phyloP scores from a whole-genome alignment of 53 echinoderm and acorn worm genomes.

The Henricia sp. region DNA sequence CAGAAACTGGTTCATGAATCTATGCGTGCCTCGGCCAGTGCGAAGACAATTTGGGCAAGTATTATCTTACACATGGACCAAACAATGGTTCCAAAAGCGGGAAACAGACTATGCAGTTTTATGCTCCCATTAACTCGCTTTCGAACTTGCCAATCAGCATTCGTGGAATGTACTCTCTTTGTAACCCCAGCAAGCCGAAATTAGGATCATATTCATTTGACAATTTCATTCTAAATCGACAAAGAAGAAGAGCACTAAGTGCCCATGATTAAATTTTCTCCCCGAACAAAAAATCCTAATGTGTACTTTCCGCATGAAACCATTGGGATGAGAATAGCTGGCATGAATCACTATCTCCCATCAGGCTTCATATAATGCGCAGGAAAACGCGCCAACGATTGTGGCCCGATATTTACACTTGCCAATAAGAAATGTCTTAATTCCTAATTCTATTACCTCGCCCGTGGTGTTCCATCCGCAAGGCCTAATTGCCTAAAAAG shows the following conservation, averaged over 20 bases:
- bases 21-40: too few species aligned
- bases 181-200: neutral
- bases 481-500: conserved; percentile 67
- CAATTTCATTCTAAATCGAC: conserved; percentile 17
- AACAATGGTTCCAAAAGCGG: neutral
- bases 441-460: conserved; percentile 49
- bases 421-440: conserved; percentile 58
- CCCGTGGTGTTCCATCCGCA: conserved; percentile 37
- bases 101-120: neutral
- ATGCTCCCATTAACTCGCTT: neutral
- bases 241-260: conserved; percentile 11
- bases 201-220: conserved; percentile 37
- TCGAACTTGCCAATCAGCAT: too few species aligned
- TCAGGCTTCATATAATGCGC: neutral
- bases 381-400: conserved; percentile 16
- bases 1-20: too few species aligned
- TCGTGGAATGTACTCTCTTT: neutral
- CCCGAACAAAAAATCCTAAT: neutral
- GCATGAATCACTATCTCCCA: conserved; percentile 1
- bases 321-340: neutral
- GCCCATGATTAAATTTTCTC: conserved; percentile 4
- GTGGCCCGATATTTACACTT: conserved; percentile 44
- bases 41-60: too few species aligned
- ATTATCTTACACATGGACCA: too few species aligned
- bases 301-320: conserved; percentile 31